These are phyloP conservation scores for Myzus persicae DNA, from an alignment of 1,140 invertebrate species.

Conservation along the genomic window DNA sequence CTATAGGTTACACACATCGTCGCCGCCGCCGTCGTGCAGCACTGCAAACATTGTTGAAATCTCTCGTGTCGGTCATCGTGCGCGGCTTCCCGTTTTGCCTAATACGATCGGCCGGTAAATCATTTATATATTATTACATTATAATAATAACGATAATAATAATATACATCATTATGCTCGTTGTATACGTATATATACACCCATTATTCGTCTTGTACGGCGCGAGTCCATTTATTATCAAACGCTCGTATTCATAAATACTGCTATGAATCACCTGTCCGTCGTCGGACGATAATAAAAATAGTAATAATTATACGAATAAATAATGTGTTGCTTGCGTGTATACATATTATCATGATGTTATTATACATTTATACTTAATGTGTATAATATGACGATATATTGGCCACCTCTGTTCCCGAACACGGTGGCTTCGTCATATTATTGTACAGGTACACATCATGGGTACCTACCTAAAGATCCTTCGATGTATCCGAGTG, in stretches of 20 bases:
- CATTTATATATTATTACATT: constrained; percentile 18
- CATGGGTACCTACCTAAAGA: background rate
- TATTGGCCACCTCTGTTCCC: background rate
- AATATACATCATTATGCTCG: background rate
- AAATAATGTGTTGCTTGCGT: background rate
- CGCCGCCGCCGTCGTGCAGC: background rate
- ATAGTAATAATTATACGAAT: constrained; percentile 7
- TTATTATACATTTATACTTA: background rate
- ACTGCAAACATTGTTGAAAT: constrained; percentile 7
- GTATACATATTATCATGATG: background rate
- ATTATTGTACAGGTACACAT: background rate
- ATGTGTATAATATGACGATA: background rate
- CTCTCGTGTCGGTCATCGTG: constrained; percentile 33
- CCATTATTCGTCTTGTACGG: background rate
- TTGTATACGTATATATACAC: background rate
- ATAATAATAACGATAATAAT: constrained; percentile 25
- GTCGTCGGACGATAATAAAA: background rate
- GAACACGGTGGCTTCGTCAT: background rate
- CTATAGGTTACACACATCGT: background rate
- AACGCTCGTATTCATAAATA: background rate
- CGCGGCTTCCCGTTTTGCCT: constrained; percentile 49
- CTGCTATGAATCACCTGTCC: background rate
- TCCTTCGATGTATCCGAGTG: background rate
- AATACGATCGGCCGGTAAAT: constrained; percentile 26
- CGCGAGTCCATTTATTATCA: background rate